Evolutionary conservation across 2,113 vertebrate genomes (phyloP), one percentile per base, ranked within the genome.

Genomic region (Atractosteus spatula): DNA sequence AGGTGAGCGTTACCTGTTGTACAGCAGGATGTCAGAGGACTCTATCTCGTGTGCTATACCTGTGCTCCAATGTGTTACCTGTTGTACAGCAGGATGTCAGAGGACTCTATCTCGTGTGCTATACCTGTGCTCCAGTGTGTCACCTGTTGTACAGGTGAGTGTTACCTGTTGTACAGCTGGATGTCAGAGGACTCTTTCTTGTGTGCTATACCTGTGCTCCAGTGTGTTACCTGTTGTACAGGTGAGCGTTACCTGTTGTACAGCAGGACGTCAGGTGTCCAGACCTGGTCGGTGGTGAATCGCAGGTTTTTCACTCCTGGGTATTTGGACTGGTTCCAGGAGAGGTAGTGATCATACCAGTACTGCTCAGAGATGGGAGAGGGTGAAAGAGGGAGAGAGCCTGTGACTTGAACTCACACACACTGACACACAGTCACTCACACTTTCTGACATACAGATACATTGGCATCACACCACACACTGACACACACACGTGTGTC

Each of bases 241-340:
- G 44, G 12, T 45, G 16, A 11, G 17, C 10, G 64, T 77, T 89
- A 93, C 92, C 92, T 93, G 89, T 93, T 93, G 72, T 92, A 93
- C 13, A 93, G 89, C 41, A 93, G 86, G 75, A 93, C 85, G 76
- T 93, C 92, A 3, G 92, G 92, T 0, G 90, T 92, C 92, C 92
- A 93, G 16, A 93, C 69, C 78, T 92, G 91, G 41, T 93, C 90
- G 3, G 89, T 88, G 74, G 88, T 90, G 79, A 93, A 93, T 66
- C 92, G 87, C 13, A 93, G 87, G 80, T 91, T 92, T 72, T 91
- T 92, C 54, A 93, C 90, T 0, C 92, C 92, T 0, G 91, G 90
- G 62, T 91, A 88, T 76, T 92, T 90, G 0, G 87, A 89, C 78
- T 92, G 89, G 84, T 93, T 92, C 92, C 92, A 93, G 83, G 91